phyloP scores from a whole-genome alignment of 2,113 vertebrate genomes.

The Brevimyrus niger region DNA sequence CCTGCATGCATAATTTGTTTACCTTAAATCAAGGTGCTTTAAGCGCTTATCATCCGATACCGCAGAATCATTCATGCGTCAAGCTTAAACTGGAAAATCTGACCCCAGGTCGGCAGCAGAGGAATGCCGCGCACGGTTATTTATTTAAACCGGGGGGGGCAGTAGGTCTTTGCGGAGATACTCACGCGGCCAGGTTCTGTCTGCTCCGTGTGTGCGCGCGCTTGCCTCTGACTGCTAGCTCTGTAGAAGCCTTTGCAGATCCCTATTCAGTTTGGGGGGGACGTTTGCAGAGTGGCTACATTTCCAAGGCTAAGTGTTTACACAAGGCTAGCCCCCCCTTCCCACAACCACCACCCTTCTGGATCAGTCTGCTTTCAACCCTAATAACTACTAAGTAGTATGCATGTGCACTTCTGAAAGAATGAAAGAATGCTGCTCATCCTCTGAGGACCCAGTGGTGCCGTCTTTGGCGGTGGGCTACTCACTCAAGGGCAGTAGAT shows the following conservation, averaged over 20 bases:
- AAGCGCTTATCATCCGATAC: neutral
- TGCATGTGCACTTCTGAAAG: neutral
- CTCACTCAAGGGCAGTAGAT: neutral
- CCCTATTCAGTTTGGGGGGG: neutral
- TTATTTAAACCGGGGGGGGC: neutral
- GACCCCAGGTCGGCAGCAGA: neutral
- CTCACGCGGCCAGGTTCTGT: neutral
- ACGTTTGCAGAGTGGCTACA: neutral
- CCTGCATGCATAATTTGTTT: neutral
- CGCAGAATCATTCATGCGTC: neutral
- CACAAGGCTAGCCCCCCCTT: neutral
- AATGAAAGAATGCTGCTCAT: neutral
- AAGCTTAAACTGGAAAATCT: neutral
- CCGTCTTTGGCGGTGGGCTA: neutral
- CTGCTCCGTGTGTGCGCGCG: neutral
- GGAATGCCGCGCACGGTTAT: neutral
- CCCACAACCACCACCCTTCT: neutral
- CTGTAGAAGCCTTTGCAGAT: neutral
- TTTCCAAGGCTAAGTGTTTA: constrained; percentile 1
- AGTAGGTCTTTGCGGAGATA: neutral
- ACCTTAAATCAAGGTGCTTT: neutral
- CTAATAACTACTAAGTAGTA: neutral
- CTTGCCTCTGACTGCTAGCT: neutral
- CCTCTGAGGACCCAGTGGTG: neutral
- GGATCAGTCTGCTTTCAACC: neutral